Conservation (phyloP, 2,888 invertebrate genomes). For the Craniophora ligustri region DNA sequence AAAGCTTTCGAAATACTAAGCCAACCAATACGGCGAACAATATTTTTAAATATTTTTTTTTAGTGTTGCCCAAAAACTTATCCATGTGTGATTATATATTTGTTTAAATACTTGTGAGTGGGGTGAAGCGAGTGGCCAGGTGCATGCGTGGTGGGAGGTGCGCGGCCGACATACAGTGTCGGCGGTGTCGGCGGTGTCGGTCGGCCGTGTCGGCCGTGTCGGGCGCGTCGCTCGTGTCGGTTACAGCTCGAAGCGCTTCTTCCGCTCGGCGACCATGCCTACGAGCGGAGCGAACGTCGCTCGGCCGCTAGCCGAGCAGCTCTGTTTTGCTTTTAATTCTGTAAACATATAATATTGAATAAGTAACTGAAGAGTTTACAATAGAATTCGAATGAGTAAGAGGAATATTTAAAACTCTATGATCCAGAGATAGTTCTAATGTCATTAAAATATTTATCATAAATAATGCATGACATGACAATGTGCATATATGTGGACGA, state of each 20-base stretch:
- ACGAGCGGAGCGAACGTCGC: constrained; percentile 87
- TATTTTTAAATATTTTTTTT: constrained; percentile 14
- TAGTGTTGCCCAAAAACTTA: constrained; percentile 8
- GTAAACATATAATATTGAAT: constrained; percentile 35
- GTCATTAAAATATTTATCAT: too few relatives aligned
- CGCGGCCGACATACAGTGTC: constrained; percentile 4
- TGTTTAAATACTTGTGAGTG: constrained; percentile 38
- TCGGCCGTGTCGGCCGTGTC: constrained; percentile 1
- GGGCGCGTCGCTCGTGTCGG: constrained; percentile 23
- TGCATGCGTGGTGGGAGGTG: constrained; percentile 82
- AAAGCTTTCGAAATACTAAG: constrained; percentile 28
- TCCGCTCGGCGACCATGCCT: constrained; percentile 93
- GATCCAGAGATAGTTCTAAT: too few relatives aligned
- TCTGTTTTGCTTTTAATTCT: constrained; percentile 78
- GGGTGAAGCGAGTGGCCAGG: constrained; percentile 78
- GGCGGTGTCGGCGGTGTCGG: constrained; percentile 5
- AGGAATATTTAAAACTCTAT: background rate
- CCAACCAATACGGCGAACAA: constrained; percentile 29
- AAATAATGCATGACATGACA: too few relatives aligned
- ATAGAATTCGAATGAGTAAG: background rate
- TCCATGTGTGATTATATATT: constrained; percentile 40
- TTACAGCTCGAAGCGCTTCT: constrained; percentile 90
- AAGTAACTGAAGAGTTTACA: too few relatives aligned
- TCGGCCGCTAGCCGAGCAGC: constrained; percentile 78
- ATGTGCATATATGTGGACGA: too few relatives aligned